Evolutionary conservation across 2,113 vertebrate species (phyloP).

Genomic region (Mormyrus lacerda): DNA sequence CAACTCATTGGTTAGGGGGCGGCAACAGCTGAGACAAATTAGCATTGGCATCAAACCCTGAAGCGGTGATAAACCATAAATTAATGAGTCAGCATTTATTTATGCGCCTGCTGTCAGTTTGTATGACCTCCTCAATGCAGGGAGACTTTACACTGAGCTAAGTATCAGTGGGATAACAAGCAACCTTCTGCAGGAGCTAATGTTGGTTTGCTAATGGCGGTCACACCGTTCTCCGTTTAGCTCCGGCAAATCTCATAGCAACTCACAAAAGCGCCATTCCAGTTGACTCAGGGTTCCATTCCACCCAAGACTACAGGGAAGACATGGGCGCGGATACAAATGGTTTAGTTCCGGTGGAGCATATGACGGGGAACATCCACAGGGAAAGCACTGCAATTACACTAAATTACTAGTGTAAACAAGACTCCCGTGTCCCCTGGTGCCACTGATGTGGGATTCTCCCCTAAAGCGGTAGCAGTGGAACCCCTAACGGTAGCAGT

Average conservation of each 20-base stretch:
- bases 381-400: not conserved
- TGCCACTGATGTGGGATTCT: not conserved
- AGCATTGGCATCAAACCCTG: not conserved
- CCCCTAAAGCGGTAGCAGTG: too few species aligned
- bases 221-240: not conserved
- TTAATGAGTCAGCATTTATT: not conserved
- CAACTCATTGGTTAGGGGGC: not conserved
- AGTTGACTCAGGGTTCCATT: not conserved
- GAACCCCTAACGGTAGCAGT: too few species aligned
- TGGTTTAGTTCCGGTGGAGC: not conserved
- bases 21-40: not conserved
- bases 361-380: not conserved
- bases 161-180: not conserved
- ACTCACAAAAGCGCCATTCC: not conserved
- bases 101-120: not conserved
- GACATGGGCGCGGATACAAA: not conserved
- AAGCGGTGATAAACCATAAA: not conserved
- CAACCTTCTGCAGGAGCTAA: not conserved
- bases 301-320: not conserved
- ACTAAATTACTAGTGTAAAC: slow-evolving; percentile 2
- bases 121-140: not conserved
- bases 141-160: not conserved
- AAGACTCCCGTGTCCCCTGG: not conserved
- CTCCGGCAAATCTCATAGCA: not conserved
- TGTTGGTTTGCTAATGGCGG: not conserved